Evolutionary conservation across 2,797 vertebrate genomes (phyloP).

Genomic region (Smutsia temminckii): DNA sequence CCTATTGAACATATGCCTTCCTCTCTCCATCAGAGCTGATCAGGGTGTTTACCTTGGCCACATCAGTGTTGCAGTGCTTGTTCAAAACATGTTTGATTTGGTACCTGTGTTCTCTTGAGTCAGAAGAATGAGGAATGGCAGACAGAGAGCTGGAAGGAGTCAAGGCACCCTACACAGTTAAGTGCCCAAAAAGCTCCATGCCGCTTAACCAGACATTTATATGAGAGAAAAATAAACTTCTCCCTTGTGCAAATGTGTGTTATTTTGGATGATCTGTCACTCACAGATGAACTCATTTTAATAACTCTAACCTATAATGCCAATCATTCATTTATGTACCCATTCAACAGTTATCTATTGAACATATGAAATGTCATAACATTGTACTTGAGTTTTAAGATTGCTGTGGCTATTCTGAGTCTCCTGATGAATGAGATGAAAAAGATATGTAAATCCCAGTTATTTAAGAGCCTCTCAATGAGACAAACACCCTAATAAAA

Average conservation of each 20-base stretch:
- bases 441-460: not conserved
- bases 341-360: not conserved
- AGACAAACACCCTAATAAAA: not conserved
- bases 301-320: not conserved
- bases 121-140: not conserved
- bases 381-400: not conserved
- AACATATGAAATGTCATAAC: not conserved
- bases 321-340: not conserved
- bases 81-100: not conserved
- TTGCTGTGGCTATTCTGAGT: too few relatives aligned
- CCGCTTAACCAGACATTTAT: not conserved
- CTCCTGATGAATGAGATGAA: not conserved
- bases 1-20: not conserved
- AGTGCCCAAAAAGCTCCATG: not conserved
- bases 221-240: not conserved
- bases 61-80: not conserved
- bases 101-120: not conserved
- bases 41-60: not conserved
- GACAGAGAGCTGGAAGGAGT: not conserved
- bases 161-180: not conserved
- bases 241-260: not conserved
- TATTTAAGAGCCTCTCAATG: not conserved
- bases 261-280: not conserved
- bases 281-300: not conserved
- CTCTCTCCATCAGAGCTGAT: not conserved